Evolutionary conservation across 2,888 invertebrate species (phyloP).

Genomic region (Desoria tigrina): DNA sequence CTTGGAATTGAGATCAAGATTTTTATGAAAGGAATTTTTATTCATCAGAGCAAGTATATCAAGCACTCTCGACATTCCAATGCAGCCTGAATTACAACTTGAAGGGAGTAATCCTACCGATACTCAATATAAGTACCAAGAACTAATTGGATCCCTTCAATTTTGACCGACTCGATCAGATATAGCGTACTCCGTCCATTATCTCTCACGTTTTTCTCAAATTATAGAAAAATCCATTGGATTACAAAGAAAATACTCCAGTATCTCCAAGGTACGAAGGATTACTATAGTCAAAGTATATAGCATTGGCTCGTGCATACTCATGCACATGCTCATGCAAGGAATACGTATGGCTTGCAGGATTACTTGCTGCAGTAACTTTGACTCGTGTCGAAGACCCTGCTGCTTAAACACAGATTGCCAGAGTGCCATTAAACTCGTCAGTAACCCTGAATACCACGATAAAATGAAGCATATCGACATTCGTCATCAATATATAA

Average conservation of each 20-base stretch:
- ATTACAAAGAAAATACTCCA: conserved; percentile 4
- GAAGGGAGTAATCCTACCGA: too few relatives aligned
- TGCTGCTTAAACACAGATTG: conserved; percentile 17
- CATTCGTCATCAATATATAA: conserved; percentile 42
- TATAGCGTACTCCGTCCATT: conserved; percentile 46
- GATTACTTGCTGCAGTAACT: not conserved
- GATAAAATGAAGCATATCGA: conserved; percentile 52
- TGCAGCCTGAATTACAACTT: too few relatives aligned
- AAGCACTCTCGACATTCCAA: too few relatives aligned
- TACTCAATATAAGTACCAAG: too few relatives aligned
- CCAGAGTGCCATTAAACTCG: conserved; percentile 45
- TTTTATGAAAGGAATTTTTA: too few relatives aligned
- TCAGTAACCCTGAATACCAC: conserved; percentile 48
- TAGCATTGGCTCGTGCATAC: conserved; percentile 36
- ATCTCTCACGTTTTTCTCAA: conserved; percentile 34
- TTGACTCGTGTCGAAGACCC: not conserved
- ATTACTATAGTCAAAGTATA: conserved; percentile 40
- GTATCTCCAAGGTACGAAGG: too few relatives aligned
- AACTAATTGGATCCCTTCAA: too few relatives aligned
- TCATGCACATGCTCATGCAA: too few relatives aligned
- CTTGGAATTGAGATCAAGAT: too few relatives aligned
- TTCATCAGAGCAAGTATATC: too few relatives aligned
- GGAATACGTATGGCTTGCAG: conserved; percentile 38
- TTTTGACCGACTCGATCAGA: too few relatives aligned
- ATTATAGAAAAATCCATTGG: not conserved